A percentile compares a stretch with the other conserved stretches of the same genome.
Conservation (phyloP, 2,888 invertebrate genomes). For the Smittia sp. region DNA sequence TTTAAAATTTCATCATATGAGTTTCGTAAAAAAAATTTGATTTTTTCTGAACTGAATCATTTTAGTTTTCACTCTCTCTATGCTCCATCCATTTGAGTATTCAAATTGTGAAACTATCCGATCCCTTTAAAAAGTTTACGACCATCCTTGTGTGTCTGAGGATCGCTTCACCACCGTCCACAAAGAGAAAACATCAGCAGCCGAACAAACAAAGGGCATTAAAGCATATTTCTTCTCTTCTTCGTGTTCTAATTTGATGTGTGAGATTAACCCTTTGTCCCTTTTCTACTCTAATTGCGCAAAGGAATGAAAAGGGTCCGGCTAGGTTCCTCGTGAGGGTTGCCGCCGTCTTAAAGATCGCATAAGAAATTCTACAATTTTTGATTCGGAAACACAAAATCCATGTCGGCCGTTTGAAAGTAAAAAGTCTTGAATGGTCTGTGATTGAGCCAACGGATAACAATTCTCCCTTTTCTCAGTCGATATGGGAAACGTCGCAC, state of each 20-base stretch:
- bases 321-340: constrained; percentile 5
- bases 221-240: constrained; percentile 5
- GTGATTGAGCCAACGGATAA: constrained; percentile 28
- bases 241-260: constrained; percentile 28
- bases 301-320: constrained; percentile 26
- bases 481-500: not conserved
- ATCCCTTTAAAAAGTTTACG: not conserved
- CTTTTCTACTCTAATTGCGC: constrained; percentile 23
- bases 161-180: constrained; percentile 17
- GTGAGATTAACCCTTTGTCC: constrained; percentile 27
- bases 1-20: not conserved
- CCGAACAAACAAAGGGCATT: constrained; percentile 9
- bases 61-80: not conserved
- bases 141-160: not conserved
- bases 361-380: not conserved
- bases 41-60: not conserved
- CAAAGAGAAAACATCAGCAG: constrained; percentile 6
- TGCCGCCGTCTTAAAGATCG: not conserved
- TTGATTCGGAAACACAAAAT: constrained; percentile 11
- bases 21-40: not conserved
- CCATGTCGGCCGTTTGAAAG: not conserved
- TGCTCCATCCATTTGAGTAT: not conserved
- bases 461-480: not conserved
- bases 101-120: constrained; percentile 1
- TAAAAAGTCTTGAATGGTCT: constrained; percentile 27